phyloP scores from a whole-genome alignment of 2,888 invertebrate genomes.

The Agrilus cyanescens region DNA sequence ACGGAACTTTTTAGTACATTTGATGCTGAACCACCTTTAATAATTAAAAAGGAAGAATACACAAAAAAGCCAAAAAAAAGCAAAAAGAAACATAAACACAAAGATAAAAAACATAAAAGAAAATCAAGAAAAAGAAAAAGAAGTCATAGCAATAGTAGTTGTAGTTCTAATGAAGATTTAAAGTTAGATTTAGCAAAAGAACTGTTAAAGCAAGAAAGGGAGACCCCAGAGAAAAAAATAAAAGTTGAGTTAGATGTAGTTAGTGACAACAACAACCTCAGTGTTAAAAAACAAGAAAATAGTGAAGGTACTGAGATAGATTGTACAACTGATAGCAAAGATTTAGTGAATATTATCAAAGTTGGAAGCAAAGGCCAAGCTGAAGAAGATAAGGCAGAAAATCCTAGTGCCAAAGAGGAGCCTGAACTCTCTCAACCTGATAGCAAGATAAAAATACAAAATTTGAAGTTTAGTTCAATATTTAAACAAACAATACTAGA shows the following conservation, averaged over 20 bases:
- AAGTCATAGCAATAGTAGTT: conserved; percentile 25
- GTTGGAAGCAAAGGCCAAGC: conserved; percentile 16
- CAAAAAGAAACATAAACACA: conserved; percentile 48
- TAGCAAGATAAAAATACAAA: conserved; percentile 54
- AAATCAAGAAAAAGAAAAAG: conserved; percentile 36
- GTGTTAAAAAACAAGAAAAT: conserved; percentile 6
- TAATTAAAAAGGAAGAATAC: conserved; percentile 30
- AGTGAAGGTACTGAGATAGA: conserved; percentile 8
- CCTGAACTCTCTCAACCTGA: neutral
- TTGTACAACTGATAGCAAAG: conserved; percentile 13
- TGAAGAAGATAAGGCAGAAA: conserved; percentile 17
- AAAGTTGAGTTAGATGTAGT: conserved; percentile 25
- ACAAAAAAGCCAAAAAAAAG: conserved; percentile 39
- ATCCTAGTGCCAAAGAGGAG: conserved; percentile 7
- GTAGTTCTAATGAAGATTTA: conserved; percentile 23
- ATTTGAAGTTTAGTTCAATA: conserved; percentile 53
- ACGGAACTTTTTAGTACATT: conserved; percentile 72
- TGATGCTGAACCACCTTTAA: conserved; percentile 54
- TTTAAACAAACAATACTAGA: conserved; percentile 35
- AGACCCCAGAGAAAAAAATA: conserved; percentile 25
- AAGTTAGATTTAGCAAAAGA: conserved; percentile 29
- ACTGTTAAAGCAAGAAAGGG: conserved; percentile 30
- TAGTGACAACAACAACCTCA: conserved; percentile 5
- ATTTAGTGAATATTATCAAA: conserved; percentile 26
- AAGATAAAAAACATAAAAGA: conserved; percentile 41